Evolutionary conservation across 2,113 vertebrate species (phyloP).

Genomic region (Rhagologus leucostigma): DNA sequence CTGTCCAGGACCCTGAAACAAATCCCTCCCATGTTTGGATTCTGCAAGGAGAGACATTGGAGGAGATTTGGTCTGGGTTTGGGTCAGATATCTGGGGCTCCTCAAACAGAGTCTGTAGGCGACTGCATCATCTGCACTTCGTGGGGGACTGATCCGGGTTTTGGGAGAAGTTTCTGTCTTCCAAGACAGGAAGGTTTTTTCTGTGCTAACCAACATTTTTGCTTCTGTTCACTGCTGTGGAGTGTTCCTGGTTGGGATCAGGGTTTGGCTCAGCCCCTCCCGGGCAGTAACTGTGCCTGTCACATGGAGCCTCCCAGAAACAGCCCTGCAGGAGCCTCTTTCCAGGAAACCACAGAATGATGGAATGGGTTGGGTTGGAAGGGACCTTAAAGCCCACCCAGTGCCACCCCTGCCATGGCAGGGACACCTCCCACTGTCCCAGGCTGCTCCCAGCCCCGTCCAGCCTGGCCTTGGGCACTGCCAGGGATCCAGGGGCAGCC

Average conservation of each 20-base stretch:
- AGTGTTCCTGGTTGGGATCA: accelerated
- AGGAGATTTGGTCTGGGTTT: background rate
- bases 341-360: background rate
- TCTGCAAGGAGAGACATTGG: background rate
- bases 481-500: background rate
- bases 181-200: background rate
- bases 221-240: background rate
- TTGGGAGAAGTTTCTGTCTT: background rate
- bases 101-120: background rate
- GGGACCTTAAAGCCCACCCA: accelerated
- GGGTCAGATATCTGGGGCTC: background rate
- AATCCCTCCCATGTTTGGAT: background rate
- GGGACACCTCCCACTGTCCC: background rate
- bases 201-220: background rate
- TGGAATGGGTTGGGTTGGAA: background rate
- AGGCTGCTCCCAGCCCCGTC: too few relatives aligned
- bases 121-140: background rate
- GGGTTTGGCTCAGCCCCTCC: background rate
- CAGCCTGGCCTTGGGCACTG: background rate
- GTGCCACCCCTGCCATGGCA: accelerated
- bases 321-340: background rate
- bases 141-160: background rate
- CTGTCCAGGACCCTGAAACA: background rate
- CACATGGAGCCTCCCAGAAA: background rate
- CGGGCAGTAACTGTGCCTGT: background rate